Evolutionary conservation across 1,140 invertebrate genomes (phyloP).

Genomic region (Hyles euphorbiae): DNA sequence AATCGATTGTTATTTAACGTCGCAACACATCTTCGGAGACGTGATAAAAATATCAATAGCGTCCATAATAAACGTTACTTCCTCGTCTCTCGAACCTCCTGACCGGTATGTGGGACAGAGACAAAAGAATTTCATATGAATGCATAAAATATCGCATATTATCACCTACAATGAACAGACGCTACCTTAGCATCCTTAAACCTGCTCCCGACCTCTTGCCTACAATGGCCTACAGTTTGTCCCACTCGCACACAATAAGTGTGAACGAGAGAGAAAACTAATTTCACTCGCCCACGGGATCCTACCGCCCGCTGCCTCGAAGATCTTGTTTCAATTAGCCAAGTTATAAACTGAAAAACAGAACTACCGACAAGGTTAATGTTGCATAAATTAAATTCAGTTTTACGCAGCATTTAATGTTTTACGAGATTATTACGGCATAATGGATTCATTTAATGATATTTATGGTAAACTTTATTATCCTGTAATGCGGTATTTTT

Average conservation of each 20-base stretch:
- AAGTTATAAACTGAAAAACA: conserved; percentile 21
- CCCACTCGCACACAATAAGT: conserved; percentile 13
- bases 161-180: conserved; percentile 5
- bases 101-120: no score
- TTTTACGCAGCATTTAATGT: not conserved
- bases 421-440: conserved; percentile 1
- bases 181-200: conserved; percentile 10
- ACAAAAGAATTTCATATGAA: not conserved
- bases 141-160: conserved; percentile 8
- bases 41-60: no score
- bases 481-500: no score
- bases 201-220: conserved; percentile 16
- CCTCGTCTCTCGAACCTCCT: no score
- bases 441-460: no score
- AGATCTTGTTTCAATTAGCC: conserved; percentile 57
- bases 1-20: no score
- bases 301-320: conserved; percentile 35
- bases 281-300: conserved; percentile 42
- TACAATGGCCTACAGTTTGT: conserved; percentile 25
- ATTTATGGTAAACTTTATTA: no score
- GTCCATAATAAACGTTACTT: no score
- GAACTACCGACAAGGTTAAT: conserved; percentile 1
- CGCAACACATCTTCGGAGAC: no score
- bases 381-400: not conserved
- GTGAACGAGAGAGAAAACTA: conserved; percentile 30